Evolutionary conservation across 2,888 invertebrate genomes (phyloP).

Genomic region (Synanthedon formicaeformis): DNA sequence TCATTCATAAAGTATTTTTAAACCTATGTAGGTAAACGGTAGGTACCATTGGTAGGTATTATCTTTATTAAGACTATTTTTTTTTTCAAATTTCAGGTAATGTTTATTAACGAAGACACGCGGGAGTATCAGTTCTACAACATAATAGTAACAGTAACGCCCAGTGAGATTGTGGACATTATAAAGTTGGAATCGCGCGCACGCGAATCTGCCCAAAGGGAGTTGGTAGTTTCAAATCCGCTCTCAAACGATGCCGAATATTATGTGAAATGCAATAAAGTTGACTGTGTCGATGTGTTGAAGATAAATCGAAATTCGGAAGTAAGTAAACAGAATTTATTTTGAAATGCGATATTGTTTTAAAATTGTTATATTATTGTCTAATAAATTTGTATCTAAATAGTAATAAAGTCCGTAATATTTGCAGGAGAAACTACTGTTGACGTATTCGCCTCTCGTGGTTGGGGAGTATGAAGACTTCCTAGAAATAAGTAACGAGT

Average conservation of each 20-base stretch:
- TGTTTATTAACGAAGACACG: constrained; percentile 40
- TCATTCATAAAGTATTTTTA: too few relatives aligned
- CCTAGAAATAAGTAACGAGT: constrained; percentile 37
- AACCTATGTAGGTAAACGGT: too few relatives aligned
- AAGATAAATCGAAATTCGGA: constrained; percentile 40
- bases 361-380: too few relatives aligned
- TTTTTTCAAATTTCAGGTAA: constrained; percentile 26
- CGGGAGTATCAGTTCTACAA: constrained; percentile 56
- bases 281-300: constrained; percentile 31
- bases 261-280: constrained; percentile 26
- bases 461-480: constrained; percentile 39
- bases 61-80: background rate
- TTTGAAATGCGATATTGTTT: too few relatives aligned
- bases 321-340: constrained; percentile 18
- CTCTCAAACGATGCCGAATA: constrained; percentile 32
- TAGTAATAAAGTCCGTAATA: background rate
- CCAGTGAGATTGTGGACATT: constrained; percentile 41
- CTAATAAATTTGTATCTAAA: background rate
- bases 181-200: constrained; percentile 42
- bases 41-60: too few relatives aligned
- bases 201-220: constrained; percentile 39
- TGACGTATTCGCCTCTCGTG: constrained; percentile 51
- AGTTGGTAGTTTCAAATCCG: constrained; percentile 40
- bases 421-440: constrained; percentile 22
- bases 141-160: constrained; percentile 29